phyloP scores from a whole-genome alignment of 1,140 invertebrate species.

The Platorchestia sp. region DNA sequence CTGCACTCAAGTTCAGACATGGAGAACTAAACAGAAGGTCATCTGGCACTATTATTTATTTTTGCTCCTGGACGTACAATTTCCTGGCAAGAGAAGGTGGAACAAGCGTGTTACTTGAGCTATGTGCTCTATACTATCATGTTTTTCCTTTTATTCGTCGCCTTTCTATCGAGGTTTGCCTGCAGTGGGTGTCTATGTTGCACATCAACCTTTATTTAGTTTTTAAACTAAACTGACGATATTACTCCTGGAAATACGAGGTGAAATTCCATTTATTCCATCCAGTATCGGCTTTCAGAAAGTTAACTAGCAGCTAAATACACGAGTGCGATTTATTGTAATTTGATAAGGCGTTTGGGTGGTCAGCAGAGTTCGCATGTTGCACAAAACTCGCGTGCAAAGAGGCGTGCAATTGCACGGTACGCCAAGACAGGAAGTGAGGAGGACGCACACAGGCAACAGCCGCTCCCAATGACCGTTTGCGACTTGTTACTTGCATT shows the following conservation, averaged over 20 bases:
- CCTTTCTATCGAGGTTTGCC: neutral
- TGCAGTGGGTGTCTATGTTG: neutral
- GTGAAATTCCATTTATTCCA: neutral
- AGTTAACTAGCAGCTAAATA: neutral
- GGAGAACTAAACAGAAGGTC: neutral
- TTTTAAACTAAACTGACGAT: neutral
- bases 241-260: neutral
- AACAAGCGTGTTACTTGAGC: neutral
- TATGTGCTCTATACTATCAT: neutral
- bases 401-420: neutral
- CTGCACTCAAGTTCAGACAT: neutral
- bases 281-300: neutral
- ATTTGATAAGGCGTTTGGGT: neutral
- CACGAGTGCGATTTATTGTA: neutral
- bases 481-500: conserved; percentile 48
- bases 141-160: neutral
- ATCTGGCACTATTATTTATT: neutral
- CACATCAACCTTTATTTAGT: neutral
- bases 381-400: neutral
- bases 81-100: neutral
- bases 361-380: neutral
- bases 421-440: neutral
- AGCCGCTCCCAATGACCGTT: conserved; percentile 19
- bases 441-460: neutral
- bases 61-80: neutral